phyloP scores from a whole-genome alignment of 2,113 vertebrate genomes.

The Hydropotes inermis region DNA sequence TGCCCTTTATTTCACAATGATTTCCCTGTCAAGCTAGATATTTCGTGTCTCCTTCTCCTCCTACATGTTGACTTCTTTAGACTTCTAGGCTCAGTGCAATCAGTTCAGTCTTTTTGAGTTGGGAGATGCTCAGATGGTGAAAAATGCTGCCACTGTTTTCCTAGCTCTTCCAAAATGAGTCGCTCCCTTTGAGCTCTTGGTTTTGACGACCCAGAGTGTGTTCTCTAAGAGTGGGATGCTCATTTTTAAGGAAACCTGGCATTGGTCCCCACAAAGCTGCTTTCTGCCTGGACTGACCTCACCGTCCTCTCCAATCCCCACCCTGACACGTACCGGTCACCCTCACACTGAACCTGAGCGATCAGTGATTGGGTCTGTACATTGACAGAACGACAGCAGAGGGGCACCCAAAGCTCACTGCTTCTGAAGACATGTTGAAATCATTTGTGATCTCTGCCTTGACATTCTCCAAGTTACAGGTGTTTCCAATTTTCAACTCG shows the following conservation, averaged over 20 bases:
- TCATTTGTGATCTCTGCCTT: slow-evolving; percentile 11
- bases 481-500: slow-evolving; percentile 39
- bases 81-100: background rate
- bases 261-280: background rate
- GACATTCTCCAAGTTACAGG: slow-evolving; percentile 30
- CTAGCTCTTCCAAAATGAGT: background rate
- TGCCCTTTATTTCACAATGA: background rate
- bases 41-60: background rate
- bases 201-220: background rate
- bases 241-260: background rate
- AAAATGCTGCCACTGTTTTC: background rate
- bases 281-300: background rate
- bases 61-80: background rate
- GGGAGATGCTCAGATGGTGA: background rate
- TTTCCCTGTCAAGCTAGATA: background rate
- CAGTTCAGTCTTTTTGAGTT: background rate
- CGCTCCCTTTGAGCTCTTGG: background rate
- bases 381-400: background rate
- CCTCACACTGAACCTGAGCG: background rate
- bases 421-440: slow-evolving; percentile 3
- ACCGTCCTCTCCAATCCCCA: background rate
- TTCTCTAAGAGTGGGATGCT: background rate
- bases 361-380: background rate
- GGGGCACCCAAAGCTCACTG: background rate
- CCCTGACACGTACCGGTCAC: background rate